Conservation (phyloP, 2,888 invertebrate species). For the Hirtodrosophila histrioides region DNA sequence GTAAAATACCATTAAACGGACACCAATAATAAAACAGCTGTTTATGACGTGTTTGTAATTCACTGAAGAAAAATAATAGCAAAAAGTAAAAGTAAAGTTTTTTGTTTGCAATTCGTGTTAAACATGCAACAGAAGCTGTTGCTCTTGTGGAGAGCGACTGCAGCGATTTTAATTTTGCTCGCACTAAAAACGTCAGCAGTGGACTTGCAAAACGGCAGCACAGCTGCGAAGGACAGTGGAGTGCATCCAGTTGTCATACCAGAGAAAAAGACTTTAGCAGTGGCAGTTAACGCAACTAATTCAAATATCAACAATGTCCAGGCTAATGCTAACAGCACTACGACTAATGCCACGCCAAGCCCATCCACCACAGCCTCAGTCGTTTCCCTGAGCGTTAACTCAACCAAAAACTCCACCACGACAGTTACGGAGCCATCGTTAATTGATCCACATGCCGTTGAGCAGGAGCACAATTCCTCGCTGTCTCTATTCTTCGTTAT, state of each 20-base stretch:
- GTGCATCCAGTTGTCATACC: slow-evolving; percentile 1
- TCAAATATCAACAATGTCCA: slow-evolving; percentile 12
- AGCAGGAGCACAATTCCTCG: slow-evolving; percentile 98
- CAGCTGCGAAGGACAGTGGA: slow-evolving; percentile 2
- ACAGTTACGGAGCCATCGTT: slow-evolving; percentile 91
- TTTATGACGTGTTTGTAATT: slow-evolving; percentile 54
- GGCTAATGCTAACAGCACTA: neutral
- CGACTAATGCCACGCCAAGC: slow-evolving; percentile 14
- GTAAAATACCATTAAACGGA: slow-evolving; percentile 20
- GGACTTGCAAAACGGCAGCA: slow-evolving; percentile 5
- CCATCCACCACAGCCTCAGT: slow-evolving; percentile 15
- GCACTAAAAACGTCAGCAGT: slow-evolving; percentile 16
- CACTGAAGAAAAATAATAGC: slow-evolving; percentile 9
- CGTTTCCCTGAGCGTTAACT: slow-evolving; percentile 18
- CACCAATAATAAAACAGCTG: slow-evolving; percentile 53
- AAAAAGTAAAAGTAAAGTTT: neutral
- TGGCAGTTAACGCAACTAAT: slow-evolving; percentile 6
- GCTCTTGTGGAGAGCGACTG: slow-evolving; percentile 20
- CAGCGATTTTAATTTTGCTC: slow-evolving; percentile 21
- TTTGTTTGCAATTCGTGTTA: slow-evolving; percentile 6
- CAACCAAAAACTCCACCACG: slow-evolving; percentile 82
- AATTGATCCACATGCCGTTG: slow-evolving; percentile 95
- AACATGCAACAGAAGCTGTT: slow-evolving; percentile 41
- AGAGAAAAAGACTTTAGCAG: slow-evolving; percentile 1
- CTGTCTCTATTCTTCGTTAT: slow-evolving; percentile 99